Base-by-base conservation (phyloP, 2,888 invertebrate genomes). In the Archips crataeganus region DNA sequence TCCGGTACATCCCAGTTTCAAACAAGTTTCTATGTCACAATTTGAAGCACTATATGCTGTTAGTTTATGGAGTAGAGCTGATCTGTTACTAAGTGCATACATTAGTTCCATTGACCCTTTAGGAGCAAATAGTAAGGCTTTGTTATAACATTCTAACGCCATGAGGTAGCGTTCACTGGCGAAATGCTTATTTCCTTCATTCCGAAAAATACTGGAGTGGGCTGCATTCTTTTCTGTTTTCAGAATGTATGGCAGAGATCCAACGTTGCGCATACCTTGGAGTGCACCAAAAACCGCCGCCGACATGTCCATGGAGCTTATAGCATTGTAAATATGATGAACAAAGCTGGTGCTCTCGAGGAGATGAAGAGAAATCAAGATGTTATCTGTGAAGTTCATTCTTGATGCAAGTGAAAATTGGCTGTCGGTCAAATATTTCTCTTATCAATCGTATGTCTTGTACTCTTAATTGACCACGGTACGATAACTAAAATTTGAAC, bases 31-130 rank as follows among this genome's bases (percentile, higher is more conserved):
- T 23, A 78, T 76, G 54, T 80, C 80, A 5, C 75, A 75, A 1
- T 76, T 61, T 51, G 77, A 75, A n/a, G 76, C 79, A 3, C 61
- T 15, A 61, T 59, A 77, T 36, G 66, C 47, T n/a, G 74, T 57
- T 1, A 76, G 57, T 9, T 72, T 61, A 15, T 75, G 71, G 0
- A 79, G 39, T 6, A 79, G 64, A 1, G 78, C 80, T 0, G 80
- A 78, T 42, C 79, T 63, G 65, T 79, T 79, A 39, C 79, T 73
- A 36, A 75, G 78, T 5, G 77, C 80, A 13, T 76, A 65, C 8
- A 72, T 68, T 61, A 79, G 45, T 15, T 77, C 76, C 11, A 68
- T 59, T 2, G 80, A 79, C 2, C 74, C 75, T 15, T 63, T 63
- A 4, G 79, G 78, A 8, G 80, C 80, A 57, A 42, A 75, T 15